These are phyloP conservation scores for Thalassophryne amazonica DNA, from an alignment of 2,797 vertebrate genomes.

Conservation along the genomic window DNA sequence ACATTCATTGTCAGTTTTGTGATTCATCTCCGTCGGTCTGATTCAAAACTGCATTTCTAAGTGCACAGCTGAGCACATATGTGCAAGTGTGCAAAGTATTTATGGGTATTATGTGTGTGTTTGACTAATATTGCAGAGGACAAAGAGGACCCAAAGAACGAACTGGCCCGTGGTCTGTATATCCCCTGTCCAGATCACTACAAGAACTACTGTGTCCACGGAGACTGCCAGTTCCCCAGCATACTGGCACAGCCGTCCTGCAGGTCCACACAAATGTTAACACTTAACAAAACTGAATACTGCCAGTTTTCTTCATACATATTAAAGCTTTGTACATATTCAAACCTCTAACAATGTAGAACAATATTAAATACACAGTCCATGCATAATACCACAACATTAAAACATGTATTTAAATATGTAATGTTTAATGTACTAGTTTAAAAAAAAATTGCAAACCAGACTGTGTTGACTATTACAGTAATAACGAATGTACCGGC, in stretches of 20 bases:
- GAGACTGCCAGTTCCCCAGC: slow-evolving; percentile 93
- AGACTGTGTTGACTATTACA: no score
- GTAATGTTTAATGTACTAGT: no score
- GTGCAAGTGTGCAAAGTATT: not conserved
- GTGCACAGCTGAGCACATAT: not conserved
- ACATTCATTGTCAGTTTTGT: not conserved
- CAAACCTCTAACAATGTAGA: no score
- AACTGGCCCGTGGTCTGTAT: slow-evolving; percentile 86
- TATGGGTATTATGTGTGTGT: not conserved
- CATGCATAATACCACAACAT: no score
- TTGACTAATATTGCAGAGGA: slow-evolving; percentile 48
- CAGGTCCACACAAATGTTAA: slow-evolving; percentile 80
- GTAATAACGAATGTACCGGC: no score
- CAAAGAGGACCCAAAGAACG: slow-evolving; percentile 76
- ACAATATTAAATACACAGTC: no score
- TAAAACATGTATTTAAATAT: no score
- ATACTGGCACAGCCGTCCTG: slow-evolving; percentile 91
- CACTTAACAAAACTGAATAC: no score
- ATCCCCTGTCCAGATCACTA: slow-evolving; percentile 94
- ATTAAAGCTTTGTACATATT: no score
- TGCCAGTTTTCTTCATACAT: no score
- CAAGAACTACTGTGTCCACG: slow-evolving; percentile 95
- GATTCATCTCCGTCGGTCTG: not conserved
- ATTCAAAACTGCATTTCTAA: not conserved
- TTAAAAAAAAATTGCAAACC: no score